phyloP scores from a whole-genome alignment of 2,113 vertebrate genomes.

The Sciurus niger region DNA sequence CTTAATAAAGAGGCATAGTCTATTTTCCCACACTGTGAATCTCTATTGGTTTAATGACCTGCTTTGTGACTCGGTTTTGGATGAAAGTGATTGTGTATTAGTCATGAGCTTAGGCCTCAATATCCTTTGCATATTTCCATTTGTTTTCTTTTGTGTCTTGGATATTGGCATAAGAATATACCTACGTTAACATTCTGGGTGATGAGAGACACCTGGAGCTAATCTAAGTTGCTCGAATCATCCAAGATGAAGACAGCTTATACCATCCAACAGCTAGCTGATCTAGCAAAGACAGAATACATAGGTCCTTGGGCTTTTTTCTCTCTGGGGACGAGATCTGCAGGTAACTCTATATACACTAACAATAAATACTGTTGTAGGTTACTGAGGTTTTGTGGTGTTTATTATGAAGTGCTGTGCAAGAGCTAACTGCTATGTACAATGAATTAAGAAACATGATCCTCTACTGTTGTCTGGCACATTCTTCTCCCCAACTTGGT shows the following conservation, averaged over 20 bases:
- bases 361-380: not conserved
- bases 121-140: not conserved
- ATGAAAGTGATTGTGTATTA: not conserved
- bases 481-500: not conserved
- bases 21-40: slow-evolving; percentile 20
- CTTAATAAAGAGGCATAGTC: slow-evolving; percentile 7
- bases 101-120: not conserved
- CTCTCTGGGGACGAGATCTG: not conserved
- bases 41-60: not conserved
- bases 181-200: slow-evolving; percentile 26
- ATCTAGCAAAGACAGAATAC: not conserved
- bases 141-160: slow-evolving; percentile 30
- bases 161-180: not conserved
- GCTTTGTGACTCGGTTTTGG: not conserved
- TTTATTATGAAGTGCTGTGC: not conserved
- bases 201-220: not conserved
- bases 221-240: not conserved
- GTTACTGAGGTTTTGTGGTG: not conserved
- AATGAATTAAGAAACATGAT: slow-evolving; percentile 19
- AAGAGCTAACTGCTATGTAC: not conserved
- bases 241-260: not conserved
- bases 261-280: not conserved
- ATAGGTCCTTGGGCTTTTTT: not conserved
- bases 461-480: not conserved
- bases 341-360: not conserved